phyloP scores from a whole-genome alignment of 92 coral and sea anemone genomes.

The Epizoanthus rinbou region DNA sequence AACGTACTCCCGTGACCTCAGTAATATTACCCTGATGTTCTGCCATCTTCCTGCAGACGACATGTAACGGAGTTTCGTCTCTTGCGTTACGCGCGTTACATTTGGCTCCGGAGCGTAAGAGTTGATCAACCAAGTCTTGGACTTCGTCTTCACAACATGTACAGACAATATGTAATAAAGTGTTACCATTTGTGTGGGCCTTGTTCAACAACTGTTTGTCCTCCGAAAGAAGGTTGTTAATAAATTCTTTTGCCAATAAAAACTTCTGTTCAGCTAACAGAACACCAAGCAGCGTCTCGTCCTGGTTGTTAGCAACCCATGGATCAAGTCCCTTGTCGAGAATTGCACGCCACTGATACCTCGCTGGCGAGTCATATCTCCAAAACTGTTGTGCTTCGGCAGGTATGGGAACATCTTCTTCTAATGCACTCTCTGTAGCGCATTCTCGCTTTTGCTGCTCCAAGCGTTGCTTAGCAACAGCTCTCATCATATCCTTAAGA shows the following conservation, averaged over 20 bases:
- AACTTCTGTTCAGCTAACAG: background rate
- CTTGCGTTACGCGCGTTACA: conserved; percentile 32
- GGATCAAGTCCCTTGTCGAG: conserved; percentile 13
- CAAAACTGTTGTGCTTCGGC: background rate
- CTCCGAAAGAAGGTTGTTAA: background rate
- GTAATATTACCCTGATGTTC: background rate
- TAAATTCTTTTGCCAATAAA: background rate
- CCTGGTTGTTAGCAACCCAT: conserved; percentile 12
- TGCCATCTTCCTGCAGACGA: conserved; percentile 11
- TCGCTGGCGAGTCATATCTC: background rate
- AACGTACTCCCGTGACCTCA: background rate
- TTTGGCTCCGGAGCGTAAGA: conserved; percentile 30
- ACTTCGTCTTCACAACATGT: conserved; percentile 25
- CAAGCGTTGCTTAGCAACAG: background rate
- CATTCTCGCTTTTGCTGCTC: background rate
- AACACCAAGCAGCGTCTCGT: background rate
- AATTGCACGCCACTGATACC: background rate
- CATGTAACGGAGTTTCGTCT: conserved; percentile 40
- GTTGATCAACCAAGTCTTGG: conserved; percentile 25
- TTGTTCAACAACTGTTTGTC: conserved; percentile 14
- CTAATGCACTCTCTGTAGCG: background rate
- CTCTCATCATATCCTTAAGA: background rate
- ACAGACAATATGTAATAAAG: conserved; percentile 3
- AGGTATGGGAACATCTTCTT: background rate
- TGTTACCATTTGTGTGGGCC: conserved; percentile 18